A percentile compares a stretch with the other conserved stretches of the same genome.
Conservation (phyloP, 2,888 invertebrate species). For the Flexamia atlantica region DNA sequence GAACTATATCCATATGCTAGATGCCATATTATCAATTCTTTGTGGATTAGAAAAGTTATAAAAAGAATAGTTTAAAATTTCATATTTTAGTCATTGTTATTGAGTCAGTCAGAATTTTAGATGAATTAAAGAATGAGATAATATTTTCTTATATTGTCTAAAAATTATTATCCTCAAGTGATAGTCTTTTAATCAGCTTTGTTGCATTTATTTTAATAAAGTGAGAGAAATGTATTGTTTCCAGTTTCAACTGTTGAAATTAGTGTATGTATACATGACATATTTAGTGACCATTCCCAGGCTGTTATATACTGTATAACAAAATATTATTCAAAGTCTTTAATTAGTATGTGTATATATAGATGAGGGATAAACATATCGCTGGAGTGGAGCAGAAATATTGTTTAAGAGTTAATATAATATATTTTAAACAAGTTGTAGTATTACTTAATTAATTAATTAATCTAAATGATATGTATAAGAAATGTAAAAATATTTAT, state of each 20-base stretch:
- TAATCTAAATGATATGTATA: slow-evolving; percentile 1
- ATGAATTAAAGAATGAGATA: neutral
- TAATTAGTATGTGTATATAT: neutral
- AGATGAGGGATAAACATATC: neutral
- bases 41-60: slow-evolving; percentile 8
- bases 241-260: neutral
- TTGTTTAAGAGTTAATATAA: neutral
- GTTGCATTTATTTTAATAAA: neutral
- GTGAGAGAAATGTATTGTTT: neutral
- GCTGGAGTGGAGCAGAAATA: neutral
- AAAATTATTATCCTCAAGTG: neutral
- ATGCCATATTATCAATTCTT: neutral
- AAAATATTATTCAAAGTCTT: neutral
- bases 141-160: neutral
- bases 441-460: neutral
- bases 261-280: neutral
- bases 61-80: neutral
- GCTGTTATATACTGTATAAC: neutral
- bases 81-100: neutral
- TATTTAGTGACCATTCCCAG: neutral
- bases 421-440: slow-evolving; percentile 23
- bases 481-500: neutral
- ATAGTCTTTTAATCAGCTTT: neutral
- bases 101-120: neutral
- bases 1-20: neutral